Conservation (phyloP, 2,113 vertebrate genomes). For the Datnioides undecimradiatus region DNA sequence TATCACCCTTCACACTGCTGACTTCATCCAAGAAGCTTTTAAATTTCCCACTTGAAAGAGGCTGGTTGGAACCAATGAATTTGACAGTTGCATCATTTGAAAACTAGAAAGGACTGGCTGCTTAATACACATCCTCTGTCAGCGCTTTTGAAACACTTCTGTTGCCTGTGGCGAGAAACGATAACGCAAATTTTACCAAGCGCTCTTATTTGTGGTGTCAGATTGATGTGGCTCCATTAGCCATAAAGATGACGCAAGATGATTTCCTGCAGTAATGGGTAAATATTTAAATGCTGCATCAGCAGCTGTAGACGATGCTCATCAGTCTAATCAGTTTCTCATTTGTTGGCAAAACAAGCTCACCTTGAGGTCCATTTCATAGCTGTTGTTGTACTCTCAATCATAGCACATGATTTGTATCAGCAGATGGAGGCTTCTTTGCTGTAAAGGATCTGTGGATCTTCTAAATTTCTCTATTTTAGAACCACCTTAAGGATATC, state of each 20-base stretch:
- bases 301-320: neutral
- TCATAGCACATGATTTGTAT: neutral
- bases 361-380: neutral
- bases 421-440: neutral
- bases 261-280: constrained; percentile 7
- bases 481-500: neutral
- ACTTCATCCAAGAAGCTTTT: constrained; percentile 48
- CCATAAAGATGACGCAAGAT: neutral
- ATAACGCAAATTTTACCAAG: constrained; percentile 35
- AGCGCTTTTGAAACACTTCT: constrained; percentile 45
- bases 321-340: neutral
- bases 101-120: constrained; percentile 21
- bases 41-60: constrained; percentile 42
- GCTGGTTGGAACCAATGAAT: constrained; percentile 34
- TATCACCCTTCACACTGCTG: constrained; percentile 8
- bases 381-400: neutral
- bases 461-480: neutral
- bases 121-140: constrained; percentile 45
- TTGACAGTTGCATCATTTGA: constrained; percentile 48
- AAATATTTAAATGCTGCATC: constrained; percentile 24
- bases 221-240: constrained; percentile 17
- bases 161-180: constrained; percentile 25
- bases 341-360: neutral
- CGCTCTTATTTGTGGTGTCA: neutral
- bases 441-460: neutral